Evolutionary conservation across 2,797 vertebrate genomes (phyloP), one percentile per base, ranked within the genome.

Genomic region (Anguilla pacifica): DNA sequence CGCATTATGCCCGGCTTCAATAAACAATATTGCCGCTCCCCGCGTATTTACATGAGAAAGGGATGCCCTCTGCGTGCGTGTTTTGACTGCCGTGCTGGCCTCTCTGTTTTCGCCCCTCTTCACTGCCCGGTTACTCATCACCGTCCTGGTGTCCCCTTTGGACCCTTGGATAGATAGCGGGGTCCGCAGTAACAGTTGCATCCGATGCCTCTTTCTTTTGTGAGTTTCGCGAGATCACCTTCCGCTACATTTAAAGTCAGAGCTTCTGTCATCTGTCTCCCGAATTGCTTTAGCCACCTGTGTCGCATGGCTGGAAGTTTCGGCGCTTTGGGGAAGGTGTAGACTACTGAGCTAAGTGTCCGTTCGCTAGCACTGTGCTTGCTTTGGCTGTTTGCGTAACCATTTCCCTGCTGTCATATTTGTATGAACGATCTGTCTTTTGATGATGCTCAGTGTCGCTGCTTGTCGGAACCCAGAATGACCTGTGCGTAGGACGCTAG

Each of bases 11-110:
- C 87, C 57, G 88, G 93, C 94, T 94, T 95, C 96, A 96, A 96
- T 96, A 96, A 96, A 96, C 95, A 96, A 95, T 96, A 96, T 96
- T 96, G 96, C 94, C 89, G 94, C 93, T 95, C 94, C 94, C 95
- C 91, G 92, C 88, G 19, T 90, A 96, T 96, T 97, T 93, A 94
- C 96, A 96, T 96, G 84, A 96, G 94, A 96, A 96, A 96, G 92
- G 95, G 91, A 93, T 92, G 94, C 89, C 92, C 70, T 46, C 84
- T 19, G 79, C 51, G 61, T 86, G 86, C 55, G 51, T 67, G 86
- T 85, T 81, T 64, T 64, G 86, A 59, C 83, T 79, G 87, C 49
- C 43, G 57, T 9, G 19, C 25, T 70, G 81, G 25, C 31, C 59
- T n/a, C 55, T 88, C 43, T 86, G 28, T 43, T 59, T 87, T 59